These are phyloP conservation scores for Corbicula japonica DNA, from an alignment of 2,888 invertebrate genomes.

Conservation along the genomic window DNA sequence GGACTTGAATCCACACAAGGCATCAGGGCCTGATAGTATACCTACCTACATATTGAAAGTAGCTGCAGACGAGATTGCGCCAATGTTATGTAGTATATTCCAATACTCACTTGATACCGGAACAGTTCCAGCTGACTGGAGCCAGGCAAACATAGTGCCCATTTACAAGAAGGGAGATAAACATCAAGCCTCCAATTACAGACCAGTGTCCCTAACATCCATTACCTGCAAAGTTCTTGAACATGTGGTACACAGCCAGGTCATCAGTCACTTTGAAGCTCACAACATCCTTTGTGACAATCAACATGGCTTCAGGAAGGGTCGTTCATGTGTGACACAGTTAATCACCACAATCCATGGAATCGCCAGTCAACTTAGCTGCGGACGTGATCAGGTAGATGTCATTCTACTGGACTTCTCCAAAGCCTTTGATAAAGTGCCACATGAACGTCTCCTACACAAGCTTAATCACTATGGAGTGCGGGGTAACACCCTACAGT, in stretches of 20 bases:
- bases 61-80: constrained; percentile 24
- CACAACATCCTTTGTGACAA: too few relatives aligned
- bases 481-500: too few relatives aligned
- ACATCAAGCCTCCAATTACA: constrained; percentile 31
- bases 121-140: constrained; percentile 36
- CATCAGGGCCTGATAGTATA: constrained; percentile 12
- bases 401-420: too few relatives aligned
- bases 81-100: constrained; percentile 23
- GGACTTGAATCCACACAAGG: constrained; percentile 36
- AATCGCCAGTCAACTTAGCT: too few relatives aligned
- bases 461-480: too few relatives aligned
- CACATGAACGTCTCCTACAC: too few relatives aligned
- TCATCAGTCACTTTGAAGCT: too few relatives aligned
- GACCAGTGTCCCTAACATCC: constrained; percentile 30
- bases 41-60: constrained; percentile 17
- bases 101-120: constrained; percentile 29
- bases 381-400: too few relatives aligned
- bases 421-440: too few relatives aligned
- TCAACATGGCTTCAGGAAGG: too few relatives aligned
- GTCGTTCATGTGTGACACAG: too few relatives aligned
- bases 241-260: constrained; percentile 41
- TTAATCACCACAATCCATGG: too few relatives aligned
- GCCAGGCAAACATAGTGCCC: constrained; percentile 33
- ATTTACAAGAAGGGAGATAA: constrained; percentile 44
- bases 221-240: constrained; percentile 33